Evolutionary conservation across 2,797 vertebrate genomes (phyloP), one percentile per base, ranked within the genome.

Genomic region (Enteromius treurensis): DNA sequence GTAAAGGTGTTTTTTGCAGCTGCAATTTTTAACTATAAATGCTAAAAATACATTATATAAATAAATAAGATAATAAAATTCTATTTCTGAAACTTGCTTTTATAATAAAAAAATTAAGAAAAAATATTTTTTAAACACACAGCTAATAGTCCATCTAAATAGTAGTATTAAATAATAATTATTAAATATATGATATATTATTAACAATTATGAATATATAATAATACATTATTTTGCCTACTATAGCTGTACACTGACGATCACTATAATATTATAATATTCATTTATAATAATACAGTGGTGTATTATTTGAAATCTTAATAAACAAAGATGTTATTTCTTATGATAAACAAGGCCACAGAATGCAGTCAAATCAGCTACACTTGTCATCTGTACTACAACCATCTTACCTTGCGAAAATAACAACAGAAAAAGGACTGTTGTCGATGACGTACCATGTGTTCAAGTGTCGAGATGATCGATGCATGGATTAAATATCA

Each of bases 331-430:
- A 26, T 23, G 13, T 23, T 26, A n/a, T 71, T 40, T 47, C 29
- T 58, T 55, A 47, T 55, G 1, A 70, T 47, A 81, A 45, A 32
- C 53, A 82, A 73, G 71, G 71, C 80, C 80, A 81, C 2, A 62
- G 13, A 64, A 51, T 53, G 32, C 58, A 75, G 19, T 5, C 17
- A 67, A 40, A 49, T 19, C 55, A 58, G 64, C 74, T 62, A 34
- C 13, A 71, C 11, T 58, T 29, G 32, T 23, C 65, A 80, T 10
- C 29, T 21, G 21, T 65, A 79, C 5, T 13, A 42, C 21, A 55
- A 69, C 14, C 13, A 9, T 47, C 40, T 65, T 65, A 37, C 58
- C 74, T 62, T 42, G n/a, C 9, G 21, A 49, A 10, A 26, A 23
- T 32, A 53, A 45, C 34, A 40, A 26, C 8, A 5, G 1, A 58